Evolutionary conservation across 2,888 invertebrate genomes (phyloP).

Genomic region (Autographa pulchrina): DNA sequence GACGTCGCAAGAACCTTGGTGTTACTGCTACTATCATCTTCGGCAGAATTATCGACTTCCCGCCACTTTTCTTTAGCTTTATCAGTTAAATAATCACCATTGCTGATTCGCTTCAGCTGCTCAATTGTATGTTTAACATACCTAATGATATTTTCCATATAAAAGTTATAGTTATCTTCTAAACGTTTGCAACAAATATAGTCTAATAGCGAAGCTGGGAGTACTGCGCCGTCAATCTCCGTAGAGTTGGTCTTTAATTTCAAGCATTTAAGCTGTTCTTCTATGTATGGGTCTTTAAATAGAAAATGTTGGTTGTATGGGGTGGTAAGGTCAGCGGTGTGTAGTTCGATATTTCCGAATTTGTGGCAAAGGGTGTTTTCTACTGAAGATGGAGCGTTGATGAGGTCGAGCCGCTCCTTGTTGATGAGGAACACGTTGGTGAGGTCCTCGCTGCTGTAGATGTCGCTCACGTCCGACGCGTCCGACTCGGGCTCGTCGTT

Average conservation of each 20-base stretch:
- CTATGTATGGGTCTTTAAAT: conserved; percentile 74
- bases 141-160: conserved; percentile 83
- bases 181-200: conserved; percentile 81
- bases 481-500: conserved; percentile 78
- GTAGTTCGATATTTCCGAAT: conserved; percentile 73
- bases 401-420: conserved; percentile 76
- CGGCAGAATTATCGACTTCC: conserved; percentile 62
- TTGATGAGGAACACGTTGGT: conserved; percentile 72
- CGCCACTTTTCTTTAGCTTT: conserved; percentile 83
- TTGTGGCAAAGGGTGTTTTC: conserved; percentile 79
- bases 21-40: conserved; percentile 48
- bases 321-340: conserved; percentile 63
- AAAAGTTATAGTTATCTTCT: conserved; percentile 81
- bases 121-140: conserved; percentile 83
- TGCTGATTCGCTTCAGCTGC: conserved; percentile 84
- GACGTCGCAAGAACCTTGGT: conserved; percentile 74
- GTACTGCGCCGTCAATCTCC: conserved; percentile 62
- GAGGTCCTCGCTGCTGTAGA: conserved; percentile 74
- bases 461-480: conserved; percentile 74
- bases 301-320: conserved; percentile 71
- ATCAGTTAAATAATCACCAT: conserved; percentile 84
- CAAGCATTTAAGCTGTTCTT: conserved; percentile 72
- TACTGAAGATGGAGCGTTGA: conserved; percentile 69
- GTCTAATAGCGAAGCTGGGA: conserved; percentile 79
- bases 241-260: conserved; percentile 63